Evolutionary conservation across 2,888 invertebrate species (phyloP).

Genomic region (Drosophila leonis): DNA sequence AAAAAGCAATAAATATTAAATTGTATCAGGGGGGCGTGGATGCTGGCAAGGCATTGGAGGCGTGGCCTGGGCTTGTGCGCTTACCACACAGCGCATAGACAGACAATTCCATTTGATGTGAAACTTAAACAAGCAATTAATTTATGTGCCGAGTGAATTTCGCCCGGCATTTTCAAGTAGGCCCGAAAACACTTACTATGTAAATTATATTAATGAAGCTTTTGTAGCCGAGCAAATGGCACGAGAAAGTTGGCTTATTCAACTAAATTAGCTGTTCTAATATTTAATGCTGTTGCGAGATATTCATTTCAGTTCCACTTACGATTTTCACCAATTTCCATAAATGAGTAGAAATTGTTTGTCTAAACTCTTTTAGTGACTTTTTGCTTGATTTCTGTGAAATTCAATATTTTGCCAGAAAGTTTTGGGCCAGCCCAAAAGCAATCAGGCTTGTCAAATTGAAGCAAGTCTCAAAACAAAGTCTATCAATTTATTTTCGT

Average conservation of each 20-base stretch:
- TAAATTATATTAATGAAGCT: conserved; percentile 38
- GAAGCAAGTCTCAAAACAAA: conserved; percentile 25
- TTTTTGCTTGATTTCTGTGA: neutral
- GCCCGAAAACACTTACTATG: conserved; percentile 17
- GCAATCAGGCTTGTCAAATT: conserved; percentile 50
- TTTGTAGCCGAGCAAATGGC: neutral
- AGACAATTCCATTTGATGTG: conserved; percentile 53
- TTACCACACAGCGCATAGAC: conserved; percentile 49
- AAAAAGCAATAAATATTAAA: conserved; percentile 72
- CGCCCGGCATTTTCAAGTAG: conserved; percentile 13
- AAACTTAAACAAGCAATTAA: conserved; percentile 69
- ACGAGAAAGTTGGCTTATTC: neutral
- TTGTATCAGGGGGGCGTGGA: conserved; percentile 34
- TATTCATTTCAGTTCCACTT: neutral
- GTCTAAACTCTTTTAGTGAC: neutral
- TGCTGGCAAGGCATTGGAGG: neutral
- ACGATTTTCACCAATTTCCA: neutral
- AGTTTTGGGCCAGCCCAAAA: conserved; percentile 25
- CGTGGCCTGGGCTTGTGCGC: conserved; percentile 14
- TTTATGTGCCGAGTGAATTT: conserved; percentile 38
- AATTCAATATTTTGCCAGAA: conserved; percentile 16
- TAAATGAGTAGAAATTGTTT: neutral
- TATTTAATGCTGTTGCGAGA: neutral
- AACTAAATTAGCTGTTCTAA: conserved; percentile 2
- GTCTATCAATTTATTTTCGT: conserved; percentile 34